Percentiles rank a stretch among this genome's conserved stretches.
phyloP scores from a whole-genome alignment of 2,797 vertebrate species.

The Cryptoblepharus egeriae region DNA sequence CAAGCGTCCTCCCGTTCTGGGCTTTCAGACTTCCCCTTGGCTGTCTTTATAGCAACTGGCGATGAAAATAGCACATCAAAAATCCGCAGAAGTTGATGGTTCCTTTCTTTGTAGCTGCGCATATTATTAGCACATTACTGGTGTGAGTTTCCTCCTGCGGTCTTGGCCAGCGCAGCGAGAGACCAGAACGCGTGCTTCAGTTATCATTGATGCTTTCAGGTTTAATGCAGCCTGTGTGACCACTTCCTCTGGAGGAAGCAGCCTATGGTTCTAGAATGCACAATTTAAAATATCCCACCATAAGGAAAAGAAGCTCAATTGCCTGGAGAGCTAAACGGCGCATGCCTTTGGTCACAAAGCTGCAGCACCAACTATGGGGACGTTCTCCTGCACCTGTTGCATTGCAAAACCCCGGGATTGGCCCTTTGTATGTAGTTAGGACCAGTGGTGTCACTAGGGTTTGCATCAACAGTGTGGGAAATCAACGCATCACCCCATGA shows the following conservation, averaged over 20 bases:
- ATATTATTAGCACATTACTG: slow-evolving; percentile 13
- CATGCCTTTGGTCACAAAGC: fast-evolving
- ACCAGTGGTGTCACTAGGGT: no score
- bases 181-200: neutral
- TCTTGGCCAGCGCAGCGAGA: neutral
- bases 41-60: neutral
- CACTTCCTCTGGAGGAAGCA: slow-evolving; percentile 13
- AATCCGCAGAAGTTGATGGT: neutral
- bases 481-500: no score
- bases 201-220: slow-evolving; percentile 12
- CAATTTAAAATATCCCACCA: neutral
- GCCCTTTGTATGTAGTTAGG: no score
- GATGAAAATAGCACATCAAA: neutral
- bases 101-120: neutral
- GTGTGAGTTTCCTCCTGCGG: slow-evolving; percentile 12
- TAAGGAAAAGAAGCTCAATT: neutral
- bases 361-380: neutral
- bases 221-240: neutral
- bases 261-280: neutral
- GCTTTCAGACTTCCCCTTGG: neutral
- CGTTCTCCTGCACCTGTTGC: no score
- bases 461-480: no score
- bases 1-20: neutral
- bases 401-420: neutral
- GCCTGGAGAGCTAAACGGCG: neutral